A percentile compares a stretch with the other conserved stretches of the same genome.
Conservation (phyloP, 2,888 invertebrate species). For the Pherbina coryleti region DNA sequence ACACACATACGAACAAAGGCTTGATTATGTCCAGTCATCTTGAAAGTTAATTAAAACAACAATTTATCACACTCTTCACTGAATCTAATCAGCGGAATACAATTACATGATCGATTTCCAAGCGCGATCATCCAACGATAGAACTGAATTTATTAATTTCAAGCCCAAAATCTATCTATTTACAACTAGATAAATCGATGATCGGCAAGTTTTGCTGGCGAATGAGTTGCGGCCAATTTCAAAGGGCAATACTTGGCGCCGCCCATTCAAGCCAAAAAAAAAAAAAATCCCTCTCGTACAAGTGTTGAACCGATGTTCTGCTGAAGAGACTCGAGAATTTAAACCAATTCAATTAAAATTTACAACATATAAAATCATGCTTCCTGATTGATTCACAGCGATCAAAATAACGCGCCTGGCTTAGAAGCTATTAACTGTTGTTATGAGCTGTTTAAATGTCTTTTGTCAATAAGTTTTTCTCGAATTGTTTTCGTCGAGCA, state of each 20-base stretch:
- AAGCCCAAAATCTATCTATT: slow-evolving; percentile 19
- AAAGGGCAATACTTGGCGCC: slow-evolving; percentile 21
- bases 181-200: slow-evolving; percentile 16
- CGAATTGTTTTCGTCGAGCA: too few relatives aligned
- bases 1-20: neutral
- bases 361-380: too few relatives aligned
- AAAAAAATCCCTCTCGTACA: neutral
- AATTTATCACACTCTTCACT: slow-evolving; percentile 65
- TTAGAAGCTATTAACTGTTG: too few relatives aligned
- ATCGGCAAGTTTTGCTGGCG: neutral
- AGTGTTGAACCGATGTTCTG: neutral
- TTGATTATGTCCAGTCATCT: slow-evolving; percentile 54
- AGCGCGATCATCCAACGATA: slow-evolving; percentile 7
- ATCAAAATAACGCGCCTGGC: too few relatives aligned
- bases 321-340: neutral
- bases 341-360: too few relatives aligned
- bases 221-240: slow-evolving; percentile 5
- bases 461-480: too few relatives aligned
- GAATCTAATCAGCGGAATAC: slow-evolving; percentile 33
- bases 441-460: too few relatives aligned
- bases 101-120: slow-evolving; percentile 36
- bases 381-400: too few relatives aligned
- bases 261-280: neutral
- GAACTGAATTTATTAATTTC: slow-evolving; percentile 10
- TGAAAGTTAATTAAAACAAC: slow-evolving; percentile 63